Conservation (phyloP, 2,797 vertebrate species). For the Clamator glandarius region DNA sequence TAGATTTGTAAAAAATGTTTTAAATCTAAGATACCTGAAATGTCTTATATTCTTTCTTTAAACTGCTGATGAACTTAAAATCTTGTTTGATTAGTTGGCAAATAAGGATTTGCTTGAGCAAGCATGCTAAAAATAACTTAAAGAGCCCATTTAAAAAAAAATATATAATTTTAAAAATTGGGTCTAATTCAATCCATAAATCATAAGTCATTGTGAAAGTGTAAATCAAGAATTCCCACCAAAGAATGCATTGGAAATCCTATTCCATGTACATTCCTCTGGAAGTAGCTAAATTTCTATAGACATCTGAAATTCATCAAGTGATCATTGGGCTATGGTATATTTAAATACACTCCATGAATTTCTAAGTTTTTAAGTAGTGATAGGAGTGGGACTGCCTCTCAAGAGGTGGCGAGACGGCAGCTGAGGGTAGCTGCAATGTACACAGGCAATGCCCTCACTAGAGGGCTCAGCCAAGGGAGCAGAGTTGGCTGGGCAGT, state of each 20-base stretch:
- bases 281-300: not conserved
- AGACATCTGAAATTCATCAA: not conserved
- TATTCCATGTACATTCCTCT: not conserved
- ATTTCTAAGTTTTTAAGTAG: not conserved
- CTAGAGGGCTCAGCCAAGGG: not conserved
- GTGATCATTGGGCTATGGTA: not conserved
- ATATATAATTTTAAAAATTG: not conserved
- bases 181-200: not conserved
- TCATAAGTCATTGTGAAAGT: not conserved
- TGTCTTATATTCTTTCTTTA: not conserved
- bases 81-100: not conserved
- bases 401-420: accelerated
- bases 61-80: not conserved
- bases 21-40: not conserved
- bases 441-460: not conserved
- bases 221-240: not conserved
- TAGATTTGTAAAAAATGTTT: not conserved
- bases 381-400: not conserved
- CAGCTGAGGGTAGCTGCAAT: not conserved
- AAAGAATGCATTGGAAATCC: not conserved
- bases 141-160: not conserved
- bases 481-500: too few relatives aligned
- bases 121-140: not conserved
- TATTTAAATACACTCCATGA: not conserved
- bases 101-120: not conserved